These are phyloP conservation scores for Plecotus auritus DNA, from an alignment of 2,113 vertebrate genomes.

Conservation along the genomic window DNA sequence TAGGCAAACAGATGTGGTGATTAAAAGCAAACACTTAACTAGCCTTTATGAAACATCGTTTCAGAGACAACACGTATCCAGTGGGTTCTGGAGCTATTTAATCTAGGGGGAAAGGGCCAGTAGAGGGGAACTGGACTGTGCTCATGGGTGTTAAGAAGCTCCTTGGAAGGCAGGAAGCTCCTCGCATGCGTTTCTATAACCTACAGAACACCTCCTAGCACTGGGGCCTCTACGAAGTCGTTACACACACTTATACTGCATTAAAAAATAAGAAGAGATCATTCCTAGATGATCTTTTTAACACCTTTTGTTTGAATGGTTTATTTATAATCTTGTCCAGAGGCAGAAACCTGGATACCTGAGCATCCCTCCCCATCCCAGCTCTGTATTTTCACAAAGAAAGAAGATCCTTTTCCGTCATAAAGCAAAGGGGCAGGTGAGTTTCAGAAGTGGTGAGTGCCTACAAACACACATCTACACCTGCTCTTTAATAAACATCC, in stretches of 20 bases:
- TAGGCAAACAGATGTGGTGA: not conserved
- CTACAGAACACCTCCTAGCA: not conserved
- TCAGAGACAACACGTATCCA: not conserved
- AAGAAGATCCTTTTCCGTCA: not conserved
- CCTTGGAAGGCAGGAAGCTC: not conserved
- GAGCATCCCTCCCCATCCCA: not conserved
- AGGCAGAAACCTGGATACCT: not conserved
- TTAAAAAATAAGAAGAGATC: not conserved
- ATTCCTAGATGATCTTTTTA: not conserved
- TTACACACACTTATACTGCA: not conserved
- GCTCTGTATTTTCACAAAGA: not conserved
- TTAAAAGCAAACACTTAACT: not conserved
- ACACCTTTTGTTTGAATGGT: not conserved
- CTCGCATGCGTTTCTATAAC: not conserved
- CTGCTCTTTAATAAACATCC: constrained; percentile 75
- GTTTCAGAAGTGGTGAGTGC: not conserved
- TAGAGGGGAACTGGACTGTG: not conserved
- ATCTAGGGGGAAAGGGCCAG: not conserved
- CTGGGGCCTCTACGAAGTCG: not conserved
- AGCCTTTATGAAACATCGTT: not conserved
- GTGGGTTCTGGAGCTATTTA: not conserved
- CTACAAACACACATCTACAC: constrained; percentile 48
- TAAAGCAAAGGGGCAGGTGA: not conserved
- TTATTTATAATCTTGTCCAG: not conserved
- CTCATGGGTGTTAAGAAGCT: not conserved